Evolutionary conservation across 2,888 invertebrate species (phyloP), one percentile per base, ranked within the genome.

Genomic region (Apeira syringaria): DNA sequence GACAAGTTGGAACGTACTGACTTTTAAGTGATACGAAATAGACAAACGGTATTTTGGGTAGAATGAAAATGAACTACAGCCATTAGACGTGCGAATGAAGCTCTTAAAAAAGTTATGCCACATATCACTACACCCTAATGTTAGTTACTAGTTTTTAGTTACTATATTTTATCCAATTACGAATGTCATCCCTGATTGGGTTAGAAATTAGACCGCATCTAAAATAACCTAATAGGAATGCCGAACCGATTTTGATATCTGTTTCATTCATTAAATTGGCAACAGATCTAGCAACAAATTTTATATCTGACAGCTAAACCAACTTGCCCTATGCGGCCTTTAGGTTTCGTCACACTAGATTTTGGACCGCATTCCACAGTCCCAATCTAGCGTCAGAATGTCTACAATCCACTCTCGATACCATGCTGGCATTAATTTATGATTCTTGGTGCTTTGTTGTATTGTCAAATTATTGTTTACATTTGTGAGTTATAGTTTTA

Each of bases 291-390:
- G 39, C 31, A 27, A 31, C 15, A 52, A 52, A 52, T 50, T 44
- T 52, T 42, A 55, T 31, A 35, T 43, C 40, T 50, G 56, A 47
- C 56, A 47, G 47, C 42, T 46, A 51, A 48, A 56, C 50, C 42
- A 31, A 43, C 33, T 30, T 27, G 43, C 47, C 48, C 40, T 44
- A 50, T 43, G 37, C 51, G 49, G 51, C 47, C 51, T 53, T 53
- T 44, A 45, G 31, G 29, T 56, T 56, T 56, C 56, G 47, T 53
- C 56, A 56, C 38, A 47, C 26, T 36, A 20, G 40, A 29, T 24
- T 37, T 37, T 30, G 25, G 32, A 40, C 47, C 39, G 22, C 43
- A 48, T 43, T 48, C 43, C 43, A n/a, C 8, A 25, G 8, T 41
- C 45, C 41, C 35, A 49, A 48, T 49, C 37, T 27, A 52, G 49